A percentile compares a stretch with the other conserved stretches of the same genome.
phyloP scores from a whole-genome alignment of 2,797 vertebrate genomes.

The Heterohyrax brucei region DNA sequence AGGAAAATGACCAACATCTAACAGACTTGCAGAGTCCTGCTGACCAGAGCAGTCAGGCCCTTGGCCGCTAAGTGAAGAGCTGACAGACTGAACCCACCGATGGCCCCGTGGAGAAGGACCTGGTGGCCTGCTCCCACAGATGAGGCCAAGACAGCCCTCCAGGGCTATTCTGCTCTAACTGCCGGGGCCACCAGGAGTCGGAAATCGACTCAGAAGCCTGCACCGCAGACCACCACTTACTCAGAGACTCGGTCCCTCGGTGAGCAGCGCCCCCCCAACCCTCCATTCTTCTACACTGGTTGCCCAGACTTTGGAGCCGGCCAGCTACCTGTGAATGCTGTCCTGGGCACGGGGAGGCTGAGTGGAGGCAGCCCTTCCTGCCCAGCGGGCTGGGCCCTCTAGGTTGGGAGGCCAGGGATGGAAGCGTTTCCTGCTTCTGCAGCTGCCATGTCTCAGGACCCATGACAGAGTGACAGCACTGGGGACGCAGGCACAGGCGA shows the following conservation, averaged over 20 bases:
- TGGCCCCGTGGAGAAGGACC: neutral
- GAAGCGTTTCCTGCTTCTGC: neutral
- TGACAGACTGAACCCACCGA: neutral
- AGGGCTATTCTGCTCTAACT: too few relatives aligned
- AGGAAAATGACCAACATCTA: neutral
- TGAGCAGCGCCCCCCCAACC: neutral
- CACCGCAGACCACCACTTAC: neutral
- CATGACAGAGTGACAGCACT: accelerated
- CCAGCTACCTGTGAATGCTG: neutral
- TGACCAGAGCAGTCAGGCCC: neutral
- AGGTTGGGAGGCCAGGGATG: accelerated
- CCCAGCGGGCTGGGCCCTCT: neutral
- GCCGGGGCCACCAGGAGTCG: too few relatives aligned
- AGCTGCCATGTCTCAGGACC: neutral
- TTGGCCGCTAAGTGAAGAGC: neutral
- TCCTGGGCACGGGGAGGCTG: accelerated
- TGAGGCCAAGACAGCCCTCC: too few relatives aligned
- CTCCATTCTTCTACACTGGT: too few relatives aligned
- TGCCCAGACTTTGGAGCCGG: accelerated
- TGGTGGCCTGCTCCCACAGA: too few relatives aligned
- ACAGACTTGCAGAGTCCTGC: neutral
- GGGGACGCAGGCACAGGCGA: accelerated
- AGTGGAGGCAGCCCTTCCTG: neutral
- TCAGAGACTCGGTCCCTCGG: too few relatives aligned
- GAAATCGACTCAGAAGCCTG: too few relatives aligned